phyloP scores from a whole-genome alignment of 2,113 vertebrate species.

The Pao palembangensis region DNA sequence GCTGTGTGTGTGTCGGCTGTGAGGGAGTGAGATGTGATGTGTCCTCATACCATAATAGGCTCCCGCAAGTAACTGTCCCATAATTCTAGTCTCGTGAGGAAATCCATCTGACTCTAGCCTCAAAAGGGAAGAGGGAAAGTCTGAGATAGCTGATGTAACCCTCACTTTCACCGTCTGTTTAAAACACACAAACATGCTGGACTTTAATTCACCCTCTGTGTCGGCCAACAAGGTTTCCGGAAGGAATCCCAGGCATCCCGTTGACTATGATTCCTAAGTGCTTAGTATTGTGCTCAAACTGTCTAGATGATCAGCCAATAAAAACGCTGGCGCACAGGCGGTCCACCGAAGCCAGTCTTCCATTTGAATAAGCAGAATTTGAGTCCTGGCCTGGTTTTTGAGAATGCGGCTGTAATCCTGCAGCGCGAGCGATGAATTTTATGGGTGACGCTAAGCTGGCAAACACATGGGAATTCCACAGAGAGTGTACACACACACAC shows the following conservation, averaged over 20 bases:
- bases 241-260: conserved; percentile 67
- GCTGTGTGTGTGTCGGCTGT: conserved; percentile 31
- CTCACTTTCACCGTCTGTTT: conserved; percentile 35
- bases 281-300: conserved; percentile 56
- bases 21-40: conserved; percentile 51
- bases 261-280: conserved; percentile 63
- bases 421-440: conserved; percentile 42
- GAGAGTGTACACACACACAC: conserved; percentile 22
- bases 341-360: conserved; percentile 29
- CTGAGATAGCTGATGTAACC: conserved; percentile 42
- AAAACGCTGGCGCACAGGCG: conserved; percentile 28
- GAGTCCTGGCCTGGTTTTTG: conserved; percentile 42
- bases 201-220: conserved; percentile 54
- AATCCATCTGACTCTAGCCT: conserved; percentile 55
- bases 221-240: conserved; percentile 65
- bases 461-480: conserved; percentile 39
- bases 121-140: conserved; percentile 54
- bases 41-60: conserved; percentile 74
- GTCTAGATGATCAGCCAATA: conserved; percentile 58
- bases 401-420: conserved; percentile 60
- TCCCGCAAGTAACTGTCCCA: conserved; percentile 54
- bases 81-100: conserved; percentile 63
- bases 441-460: conserved; percentile 52
- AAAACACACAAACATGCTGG: conserved; percentile 23
- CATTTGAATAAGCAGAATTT: conserved; percentile 48